phyloP scores from a whole-genome alignment of 2,113 vertebrate species.

The Dasypus novemcinctus region DNA sequence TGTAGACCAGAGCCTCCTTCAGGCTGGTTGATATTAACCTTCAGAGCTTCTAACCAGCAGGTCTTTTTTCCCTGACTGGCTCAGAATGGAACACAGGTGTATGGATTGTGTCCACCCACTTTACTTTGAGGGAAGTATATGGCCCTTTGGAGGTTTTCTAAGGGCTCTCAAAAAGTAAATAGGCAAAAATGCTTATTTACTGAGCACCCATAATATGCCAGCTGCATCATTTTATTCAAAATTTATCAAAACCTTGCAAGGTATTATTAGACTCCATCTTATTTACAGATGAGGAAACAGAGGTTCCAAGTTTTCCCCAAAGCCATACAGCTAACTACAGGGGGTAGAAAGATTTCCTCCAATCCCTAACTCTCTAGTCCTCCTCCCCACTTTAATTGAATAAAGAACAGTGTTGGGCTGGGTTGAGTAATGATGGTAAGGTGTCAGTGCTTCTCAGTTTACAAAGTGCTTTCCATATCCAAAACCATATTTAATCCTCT shows the following conservation, averaged over 20 bases:
- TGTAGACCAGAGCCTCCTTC: background rate
- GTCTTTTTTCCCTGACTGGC: background rate
- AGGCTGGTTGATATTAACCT: background rate
- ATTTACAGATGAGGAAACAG: constrained; percentile 31
- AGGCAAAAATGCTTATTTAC: background rate
- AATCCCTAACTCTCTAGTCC: background rate
- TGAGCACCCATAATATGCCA: background rate
- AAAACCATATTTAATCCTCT: background rate
- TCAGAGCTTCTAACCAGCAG: background rate
- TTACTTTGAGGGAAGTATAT: background rate
- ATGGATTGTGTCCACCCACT: background rate
- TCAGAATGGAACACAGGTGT: background rate
- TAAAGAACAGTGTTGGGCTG: background rate
- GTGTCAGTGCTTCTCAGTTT: background rate
- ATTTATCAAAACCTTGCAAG: background rate
- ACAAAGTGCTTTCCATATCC: background rate
- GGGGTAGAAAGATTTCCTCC: background rate
- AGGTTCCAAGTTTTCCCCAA: background rate
- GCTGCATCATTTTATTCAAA: constrained; percentile 1
- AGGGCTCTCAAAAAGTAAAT: background rate
- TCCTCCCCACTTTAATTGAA: background rate
- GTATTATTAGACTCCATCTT: background rate
- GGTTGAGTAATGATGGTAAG: background rate
- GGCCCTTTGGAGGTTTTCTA: background rate
- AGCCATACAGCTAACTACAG: background rate